A percentile compares a stretch with the other conserved stretches of the same genome.
phyloP scores from a whole-genome alignment of 2,888 invertebrate genomes.

The Phyto melanocephala region DNA sequence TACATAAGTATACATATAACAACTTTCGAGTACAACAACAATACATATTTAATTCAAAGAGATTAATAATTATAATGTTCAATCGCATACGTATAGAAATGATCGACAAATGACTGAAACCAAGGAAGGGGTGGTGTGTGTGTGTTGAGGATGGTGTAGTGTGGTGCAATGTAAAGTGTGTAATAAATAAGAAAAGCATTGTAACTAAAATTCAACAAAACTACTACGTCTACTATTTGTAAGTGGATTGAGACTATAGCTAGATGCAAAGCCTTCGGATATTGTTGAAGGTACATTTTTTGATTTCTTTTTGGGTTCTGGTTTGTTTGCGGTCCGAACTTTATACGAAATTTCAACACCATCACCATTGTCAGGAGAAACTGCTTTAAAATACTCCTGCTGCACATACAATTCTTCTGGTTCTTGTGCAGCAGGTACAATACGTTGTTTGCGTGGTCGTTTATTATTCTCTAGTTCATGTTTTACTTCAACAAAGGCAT shows the following conservation, averaged over 20 bases:
- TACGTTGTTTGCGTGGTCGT: conserved; percentile 41
- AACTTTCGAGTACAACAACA: conserved; percentile 23
- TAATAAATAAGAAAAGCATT: conserved; percentile 32
- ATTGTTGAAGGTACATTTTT: conserved; percentile 55
- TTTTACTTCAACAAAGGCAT: conserved; percentile 76
- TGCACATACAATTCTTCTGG: neutral
- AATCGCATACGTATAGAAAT: neutral
- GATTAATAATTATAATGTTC: neutral
- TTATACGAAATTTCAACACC: conserved; percentile 28
- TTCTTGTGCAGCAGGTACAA: neutral
- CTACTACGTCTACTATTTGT: conserved; percentile 60
- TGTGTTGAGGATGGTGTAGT: neutral
- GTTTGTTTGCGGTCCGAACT: conserved; percentile 22
- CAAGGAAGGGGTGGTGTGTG: neutral
- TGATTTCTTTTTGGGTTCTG: conserved; percentile 34
- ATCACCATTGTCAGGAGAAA: conserved; percentile 20
- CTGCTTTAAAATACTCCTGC: neutral
- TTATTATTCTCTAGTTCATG: conserved; percentile 72
- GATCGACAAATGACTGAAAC: conserved; percentile 16
- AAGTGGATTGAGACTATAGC: conserved; percentile 48
- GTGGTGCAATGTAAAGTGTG: neutral
- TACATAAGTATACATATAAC: neutral
- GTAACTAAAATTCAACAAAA: conserved; percentile 62
- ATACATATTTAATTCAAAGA: neutral
- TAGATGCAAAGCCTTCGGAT: conserved; percentile 61